These are phyloP conservation scores for Drosophila santomea DNA, from an alignment of 1,140 invertebrate species.

Conservation along the genomic window DNA sequence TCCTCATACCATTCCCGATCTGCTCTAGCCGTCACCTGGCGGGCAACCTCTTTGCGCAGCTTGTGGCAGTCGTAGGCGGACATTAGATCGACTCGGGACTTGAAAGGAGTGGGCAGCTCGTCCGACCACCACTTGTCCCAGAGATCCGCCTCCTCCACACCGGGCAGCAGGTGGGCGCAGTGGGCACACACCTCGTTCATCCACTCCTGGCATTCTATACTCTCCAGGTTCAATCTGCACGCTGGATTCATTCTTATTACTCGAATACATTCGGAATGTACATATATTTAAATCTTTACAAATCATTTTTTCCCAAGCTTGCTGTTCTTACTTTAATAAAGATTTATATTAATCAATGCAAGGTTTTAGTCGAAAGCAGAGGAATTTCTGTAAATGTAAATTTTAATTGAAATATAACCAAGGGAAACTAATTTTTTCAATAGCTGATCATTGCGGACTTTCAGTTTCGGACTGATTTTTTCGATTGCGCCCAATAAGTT, in stretches of 20 bases:
- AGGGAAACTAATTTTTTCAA: not conserved
- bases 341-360: too few relatives aligned
- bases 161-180: constrained; percentile 37
- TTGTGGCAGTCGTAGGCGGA: constrained; percentile 55
- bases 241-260: constrained; percentile 49
- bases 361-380: too few relatives aligned
- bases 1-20: not conserved
- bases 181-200: constrained; percentile 40
- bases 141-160: constrained; percentile 28
- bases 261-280: constrained; percentile 1
- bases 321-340: too few relatives aligned
- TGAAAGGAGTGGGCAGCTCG: constrained; percentile 12
- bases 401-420: too few relatives aligned
- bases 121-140: constrained; percentile 64
- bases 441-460: not conserved
- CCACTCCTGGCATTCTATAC: constrained; percentile 57
- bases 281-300: not conserved
- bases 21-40: not conserved
- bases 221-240: constrained; percentile 41
- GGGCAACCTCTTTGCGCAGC: constrained; percentile 37
- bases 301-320: not conserved
- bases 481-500: not conserved
- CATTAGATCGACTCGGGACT: constrained; percentile 35
- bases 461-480: not conserved
- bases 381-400: too few relatives aligned